Percentiles rank a stretch among this genome's conserved stretches.
These are phyloP conservation scores for Agapornis roseicollis DNA, from an alignment of 2,113 vertebrate genomes.

Conservation along the genomic window DNA sequence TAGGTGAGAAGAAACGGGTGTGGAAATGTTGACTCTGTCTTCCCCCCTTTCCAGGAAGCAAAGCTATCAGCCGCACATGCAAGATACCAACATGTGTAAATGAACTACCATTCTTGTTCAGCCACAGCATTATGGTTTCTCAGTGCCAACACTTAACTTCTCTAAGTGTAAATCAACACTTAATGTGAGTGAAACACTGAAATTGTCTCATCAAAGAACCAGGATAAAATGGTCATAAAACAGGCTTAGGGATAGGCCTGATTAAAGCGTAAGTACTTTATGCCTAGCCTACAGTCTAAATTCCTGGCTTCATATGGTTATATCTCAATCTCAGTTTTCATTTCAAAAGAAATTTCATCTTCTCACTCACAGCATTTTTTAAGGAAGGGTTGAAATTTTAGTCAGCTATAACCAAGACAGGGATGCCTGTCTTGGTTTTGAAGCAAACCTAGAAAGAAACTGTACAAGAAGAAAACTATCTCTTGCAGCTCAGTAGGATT, in stretches of 20 bases:
- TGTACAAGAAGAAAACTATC: background rate
- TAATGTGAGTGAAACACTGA: background rate
- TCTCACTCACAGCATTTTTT: background rate
- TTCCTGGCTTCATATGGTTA: background rate
- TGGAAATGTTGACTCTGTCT: background rate
- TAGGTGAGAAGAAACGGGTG: background rate
- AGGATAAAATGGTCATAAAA: background rate
- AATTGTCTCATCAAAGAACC: slow-evolving; percentile 1
- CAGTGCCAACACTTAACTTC: background rate
- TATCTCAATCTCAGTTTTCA: background rate
- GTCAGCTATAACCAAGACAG: background rate
- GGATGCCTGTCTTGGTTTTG: background rate
- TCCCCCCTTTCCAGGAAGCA: background rate
- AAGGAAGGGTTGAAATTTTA: background rate
- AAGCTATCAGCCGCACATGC: background rate
- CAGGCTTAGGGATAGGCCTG: background rate
- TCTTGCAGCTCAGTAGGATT: background rate
- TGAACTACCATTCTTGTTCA: background rate
- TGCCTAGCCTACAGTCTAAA: background rate
- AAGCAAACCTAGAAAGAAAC: background rate
- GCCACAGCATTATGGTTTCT: background rate
- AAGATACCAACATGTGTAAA: background rate
- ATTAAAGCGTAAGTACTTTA: slow-evolving; percentile 19
- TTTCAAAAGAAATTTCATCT: slow-evolving; percentile 25
- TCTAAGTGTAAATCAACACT: slow-evolving; percentile 19